These are phyloP conservation scores for Agelas oroides DNA, from an alignment of 37 sponge, comb jelly and placozoan species.

Conservation along the genomic window DNA sequence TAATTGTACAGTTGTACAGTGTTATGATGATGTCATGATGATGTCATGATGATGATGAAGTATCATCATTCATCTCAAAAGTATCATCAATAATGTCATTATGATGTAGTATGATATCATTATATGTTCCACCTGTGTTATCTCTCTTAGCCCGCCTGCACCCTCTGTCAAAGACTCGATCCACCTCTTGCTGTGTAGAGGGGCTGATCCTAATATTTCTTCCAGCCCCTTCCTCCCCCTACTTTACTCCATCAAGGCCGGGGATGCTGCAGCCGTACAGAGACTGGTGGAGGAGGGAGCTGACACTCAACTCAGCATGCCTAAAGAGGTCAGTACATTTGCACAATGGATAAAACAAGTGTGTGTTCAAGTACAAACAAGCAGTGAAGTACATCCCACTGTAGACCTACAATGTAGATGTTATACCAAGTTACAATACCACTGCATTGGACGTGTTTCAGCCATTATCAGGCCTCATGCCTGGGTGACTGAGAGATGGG, in stretches of 20 bases:
- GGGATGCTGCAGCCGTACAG: slow-evolving; percentile 47
- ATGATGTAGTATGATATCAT: neutral
- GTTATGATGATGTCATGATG: neutral
- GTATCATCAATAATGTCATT: neutral
- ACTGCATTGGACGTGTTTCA: no score
- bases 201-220: slow-evolving; percentile 76
- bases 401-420: no score
- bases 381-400: no score
- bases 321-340: slow-evolving; percentile 6
- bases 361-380: no score
- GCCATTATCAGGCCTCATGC: no score
- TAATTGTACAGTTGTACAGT: no score
- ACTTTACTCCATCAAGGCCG: slow-evolving; percentile 58
- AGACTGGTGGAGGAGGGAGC: slow-evolving; percentile 33
- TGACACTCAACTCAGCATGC: neutral
- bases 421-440: no score
- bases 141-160: neutral
- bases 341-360: neutral
- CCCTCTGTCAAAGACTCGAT: slow-evolving; percentile 5
- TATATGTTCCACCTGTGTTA: neutral
- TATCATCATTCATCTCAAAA: no score
- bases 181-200: slow-evolving; percentile 48
- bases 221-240: slow-evolving; percentile 66
- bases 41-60: neutral
- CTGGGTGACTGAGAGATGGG: no score